These are phyloP conservation scores for Gari tellinella DNA, from an alignment of 2,888 invertebrate genomes.

Conservation along the genomic window DNA sequence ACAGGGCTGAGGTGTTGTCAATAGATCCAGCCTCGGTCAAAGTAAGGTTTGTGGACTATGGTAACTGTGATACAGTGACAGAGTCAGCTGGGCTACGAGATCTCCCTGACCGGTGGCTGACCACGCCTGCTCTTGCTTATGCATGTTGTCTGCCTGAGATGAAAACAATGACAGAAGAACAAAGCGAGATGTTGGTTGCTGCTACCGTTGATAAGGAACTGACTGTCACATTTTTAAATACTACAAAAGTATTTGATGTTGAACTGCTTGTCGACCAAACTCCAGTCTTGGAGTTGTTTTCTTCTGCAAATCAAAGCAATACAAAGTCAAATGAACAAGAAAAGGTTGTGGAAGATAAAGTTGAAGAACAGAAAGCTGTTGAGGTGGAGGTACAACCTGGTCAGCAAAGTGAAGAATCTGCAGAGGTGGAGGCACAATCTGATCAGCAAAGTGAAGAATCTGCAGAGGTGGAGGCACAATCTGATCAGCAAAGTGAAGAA, in stretches of 20 bases:
- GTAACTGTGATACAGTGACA: conserved; percentile 72
- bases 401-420: no score
- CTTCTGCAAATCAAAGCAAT: no score
- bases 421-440: no score
- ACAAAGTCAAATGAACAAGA: no score
- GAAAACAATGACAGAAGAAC: conserved; percentile 51
- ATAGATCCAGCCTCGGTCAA: conserved; percentile 78
- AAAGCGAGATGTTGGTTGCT: conserved; percentile 60
- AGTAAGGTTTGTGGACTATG: conserved; percentile 79
- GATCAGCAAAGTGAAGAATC: no score
- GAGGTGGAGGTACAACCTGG: no score
- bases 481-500: no score
- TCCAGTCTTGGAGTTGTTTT: no score
- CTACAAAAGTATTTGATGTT: conserved; percentile 37
- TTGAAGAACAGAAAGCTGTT: no score
- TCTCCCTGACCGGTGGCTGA: conserved; percentile 52
- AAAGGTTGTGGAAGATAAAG: no score
- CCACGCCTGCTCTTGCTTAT: conserved; percentile 62
- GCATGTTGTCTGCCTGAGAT: conserved; percentile 59
- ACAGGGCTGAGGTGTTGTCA: conserved; percentile 87
- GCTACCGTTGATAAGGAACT: conserved; percentile 57
- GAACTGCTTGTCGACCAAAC: conserved; percentile 32
- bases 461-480: no score
- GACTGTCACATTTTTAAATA: conserved; percentile 46
- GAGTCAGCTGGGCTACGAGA: conserved; percentile 58